Evolutionary conservation across 2,113 vertebrate genomes (phyloP).

Genomic region (Malaclemys terrapin): DNA sequence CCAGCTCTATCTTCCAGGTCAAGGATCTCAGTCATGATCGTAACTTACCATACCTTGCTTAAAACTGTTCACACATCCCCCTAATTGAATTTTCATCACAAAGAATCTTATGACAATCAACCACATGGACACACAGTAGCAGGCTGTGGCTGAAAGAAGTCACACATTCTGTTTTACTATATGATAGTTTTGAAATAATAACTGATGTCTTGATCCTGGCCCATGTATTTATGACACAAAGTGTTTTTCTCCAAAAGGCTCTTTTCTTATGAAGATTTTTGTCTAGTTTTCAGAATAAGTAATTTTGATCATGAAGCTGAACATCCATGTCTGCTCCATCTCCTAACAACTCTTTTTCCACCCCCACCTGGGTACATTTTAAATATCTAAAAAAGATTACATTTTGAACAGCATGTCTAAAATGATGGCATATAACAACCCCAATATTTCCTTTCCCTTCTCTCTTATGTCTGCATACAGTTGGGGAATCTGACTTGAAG

Average conservation of each 20-base stretch:
- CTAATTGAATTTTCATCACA: rapidly evolving
- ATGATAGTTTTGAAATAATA: not conserved
- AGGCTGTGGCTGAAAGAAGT: not conserved
- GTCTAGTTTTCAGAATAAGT: not conserved
- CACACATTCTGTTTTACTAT: not conserved
- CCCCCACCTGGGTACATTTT: not conserved
- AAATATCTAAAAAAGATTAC: not conserved
- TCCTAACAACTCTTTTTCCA: not conserved
- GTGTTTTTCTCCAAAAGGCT: not conserved
- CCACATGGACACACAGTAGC: rapidly evolving
- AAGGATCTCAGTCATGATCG: not conserved
- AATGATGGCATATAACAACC: not conserved
- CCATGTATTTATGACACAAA: not conserved
- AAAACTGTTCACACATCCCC: not conserved
- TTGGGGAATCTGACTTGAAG: not conserved
- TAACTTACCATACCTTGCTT: not conserved
- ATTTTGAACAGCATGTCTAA: not conserved
- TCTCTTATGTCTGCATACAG: not conserved
- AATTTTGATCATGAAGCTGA: not conserved
- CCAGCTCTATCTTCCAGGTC: not conserved
- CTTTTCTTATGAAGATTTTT: not conserved
- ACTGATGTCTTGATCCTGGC: not conserved
- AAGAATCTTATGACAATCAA: not conserved
- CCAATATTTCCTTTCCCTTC: not conserved
- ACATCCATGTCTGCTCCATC: not conserved